Conservation (phyloP, 2,797 vertebrate species). For the Chrosomus eos region DNA sequence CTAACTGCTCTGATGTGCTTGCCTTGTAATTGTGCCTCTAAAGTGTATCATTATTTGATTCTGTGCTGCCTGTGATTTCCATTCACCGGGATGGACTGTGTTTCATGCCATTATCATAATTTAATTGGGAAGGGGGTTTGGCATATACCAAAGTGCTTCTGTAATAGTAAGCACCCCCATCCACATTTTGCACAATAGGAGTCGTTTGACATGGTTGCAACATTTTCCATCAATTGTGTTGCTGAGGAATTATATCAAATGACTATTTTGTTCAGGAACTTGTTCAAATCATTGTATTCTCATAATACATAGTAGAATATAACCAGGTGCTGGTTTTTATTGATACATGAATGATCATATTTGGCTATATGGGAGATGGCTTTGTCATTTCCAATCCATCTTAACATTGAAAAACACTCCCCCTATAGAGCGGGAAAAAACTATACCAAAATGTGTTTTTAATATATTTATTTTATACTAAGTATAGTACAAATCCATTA, state of each 20-base stretch:
- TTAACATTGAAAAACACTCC: not conserved
- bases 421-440: not conserved
- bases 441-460: too few species aligned
- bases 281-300: slow-evolving; percentile 6
- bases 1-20: slow-evolving; percentile 22
- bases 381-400: not conserved
- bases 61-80: slow-evolving; percentile 33
- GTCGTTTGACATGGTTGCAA: not conserved
- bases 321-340: not conserved
- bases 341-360: not conserved
- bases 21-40: slow-evolving; percentile 39
- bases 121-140: slow-evolving; percentile 7
- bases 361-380: not conserved
- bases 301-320: not conserved
- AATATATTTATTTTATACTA: too few species aligned
- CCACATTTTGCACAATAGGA: slow-evolving; percentile 25
- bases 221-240: not conserved
- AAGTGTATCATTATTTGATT: slow-evolving; percentile 38
- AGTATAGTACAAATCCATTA: too few species aligned
- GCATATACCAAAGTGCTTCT: slow-evolving; percentile 26
- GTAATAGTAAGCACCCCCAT: slow-evolving; percentile 4
- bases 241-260: not conserved
- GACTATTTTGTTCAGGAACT: not conserved
- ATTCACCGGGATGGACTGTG: not conserved
- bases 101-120: slow-evolving; percentile 32